These are phyloP conservation scores for Passer montanus DNA, from an alignment of 2,113 vertebrate genomes.

Conservation along the genomic window DNA sequence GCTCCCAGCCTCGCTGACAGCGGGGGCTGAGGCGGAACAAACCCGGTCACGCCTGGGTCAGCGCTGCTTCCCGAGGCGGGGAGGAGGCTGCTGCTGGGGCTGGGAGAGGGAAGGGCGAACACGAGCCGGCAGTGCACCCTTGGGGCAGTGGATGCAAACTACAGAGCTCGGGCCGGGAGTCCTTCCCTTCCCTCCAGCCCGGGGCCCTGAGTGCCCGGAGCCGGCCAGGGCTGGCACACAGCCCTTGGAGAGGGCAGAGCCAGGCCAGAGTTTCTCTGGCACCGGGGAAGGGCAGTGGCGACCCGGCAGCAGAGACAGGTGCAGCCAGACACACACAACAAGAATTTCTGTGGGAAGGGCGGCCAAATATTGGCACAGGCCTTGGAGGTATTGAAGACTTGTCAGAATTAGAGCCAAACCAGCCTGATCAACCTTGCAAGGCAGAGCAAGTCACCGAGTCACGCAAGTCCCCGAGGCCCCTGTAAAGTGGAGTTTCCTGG, in stretches of 20 bases:
- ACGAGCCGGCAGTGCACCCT: slow-evolving; percentile 47
- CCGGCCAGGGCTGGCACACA: background rate
- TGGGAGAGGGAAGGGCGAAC: background rate
- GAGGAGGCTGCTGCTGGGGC: background rate
- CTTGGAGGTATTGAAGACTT: background rate
- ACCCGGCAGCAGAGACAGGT: background rate
- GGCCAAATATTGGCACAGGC: background rate
- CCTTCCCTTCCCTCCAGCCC: background rate
- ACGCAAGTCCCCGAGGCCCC: background rate
- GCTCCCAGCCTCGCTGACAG: background rate
- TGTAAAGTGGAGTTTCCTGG: no score
- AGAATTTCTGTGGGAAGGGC: background rate
- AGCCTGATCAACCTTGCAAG: background rate
- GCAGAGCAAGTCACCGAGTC: no score
- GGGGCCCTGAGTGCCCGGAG: no score
- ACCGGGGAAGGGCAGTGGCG: background rate
- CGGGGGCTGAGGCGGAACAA: fast-evolving
- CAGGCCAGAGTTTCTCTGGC: background rate
- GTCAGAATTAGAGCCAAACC: background rate
- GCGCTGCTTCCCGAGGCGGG: background rate
- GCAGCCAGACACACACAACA: background rate
- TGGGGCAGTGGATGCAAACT: slow-evolving; percentile 28
- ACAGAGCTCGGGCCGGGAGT: background rate
- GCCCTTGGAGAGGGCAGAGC: fast-evolving
- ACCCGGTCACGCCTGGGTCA: fast-evolving